A percentile compares a stretch with the other conserved stretches of the same genome.
phyloP scores from a whole-genome alignment of 2,113 vertebrate species.

The Cynopterus brachyotis region DNA sequence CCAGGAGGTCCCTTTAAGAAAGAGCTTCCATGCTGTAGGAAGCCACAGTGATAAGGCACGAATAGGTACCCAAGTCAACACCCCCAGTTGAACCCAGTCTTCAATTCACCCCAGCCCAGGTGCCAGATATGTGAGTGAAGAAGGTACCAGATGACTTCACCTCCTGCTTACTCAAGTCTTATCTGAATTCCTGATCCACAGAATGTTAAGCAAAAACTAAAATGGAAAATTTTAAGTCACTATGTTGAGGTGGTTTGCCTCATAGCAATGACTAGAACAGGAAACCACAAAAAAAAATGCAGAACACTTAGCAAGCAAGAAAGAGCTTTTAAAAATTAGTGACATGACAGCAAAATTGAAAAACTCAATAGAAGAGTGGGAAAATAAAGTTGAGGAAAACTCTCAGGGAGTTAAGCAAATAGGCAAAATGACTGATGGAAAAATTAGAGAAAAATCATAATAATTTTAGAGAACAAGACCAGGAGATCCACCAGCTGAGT shows the following conservation, averaged over 20 bases:
- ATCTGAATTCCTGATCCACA: background rate
- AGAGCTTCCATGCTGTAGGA: background rate
- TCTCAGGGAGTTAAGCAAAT: background rate
- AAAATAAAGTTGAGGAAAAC: background rate
- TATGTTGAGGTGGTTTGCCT: background rate
- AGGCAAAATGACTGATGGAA: background rate
- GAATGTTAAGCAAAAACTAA: background rate
- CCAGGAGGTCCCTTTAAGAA: background rate
- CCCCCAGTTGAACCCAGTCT: background rate
- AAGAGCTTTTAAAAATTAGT: background rate
- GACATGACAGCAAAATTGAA: background rate
- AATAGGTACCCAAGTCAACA: too few species aligned
- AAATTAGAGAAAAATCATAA: background rate
- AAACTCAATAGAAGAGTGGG: background rate
- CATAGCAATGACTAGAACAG: background rate
- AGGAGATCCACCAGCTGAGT: background rate
- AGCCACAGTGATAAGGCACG: background rate
- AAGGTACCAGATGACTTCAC: background rate
- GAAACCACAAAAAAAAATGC: background rate
- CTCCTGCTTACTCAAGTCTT: background rate
- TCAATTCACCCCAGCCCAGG: background rate
- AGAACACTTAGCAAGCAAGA: background rate
- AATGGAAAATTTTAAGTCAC: background rate
- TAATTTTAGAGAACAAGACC: background rate
- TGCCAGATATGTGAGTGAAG: background rate